These are phyloP conservation scores for Torymus texanus DNA, from an alignment of 2,888 invertebrate genomes.

Conservation along the genomic window DNA sequence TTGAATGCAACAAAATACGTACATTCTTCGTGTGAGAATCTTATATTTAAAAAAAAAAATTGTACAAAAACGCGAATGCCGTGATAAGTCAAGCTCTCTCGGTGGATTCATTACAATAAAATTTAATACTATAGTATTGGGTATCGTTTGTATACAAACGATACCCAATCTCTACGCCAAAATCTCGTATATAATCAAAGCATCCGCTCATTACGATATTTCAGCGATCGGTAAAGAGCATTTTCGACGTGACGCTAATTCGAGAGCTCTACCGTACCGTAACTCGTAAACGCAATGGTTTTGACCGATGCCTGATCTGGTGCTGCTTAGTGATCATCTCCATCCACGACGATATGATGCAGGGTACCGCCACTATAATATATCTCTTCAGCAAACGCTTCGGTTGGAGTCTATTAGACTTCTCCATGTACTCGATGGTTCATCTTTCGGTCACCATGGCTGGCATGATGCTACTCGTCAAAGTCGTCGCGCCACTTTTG, in stretches of 20 bases:
- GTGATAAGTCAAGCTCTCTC: too few species aligned
- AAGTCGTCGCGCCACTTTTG: conserved; percentile 72
- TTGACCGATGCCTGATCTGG: conserved; percentile 77
- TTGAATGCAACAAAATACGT: too few species aligned
- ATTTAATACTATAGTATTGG: too few species aligned
- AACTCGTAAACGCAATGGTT: conserved; percentile 77
- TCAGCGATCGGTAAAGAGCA: conserved; percentile 75
- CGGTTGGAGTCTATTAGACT: conserved; percentile 81
- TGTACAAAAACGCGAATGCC: too few species aligned
- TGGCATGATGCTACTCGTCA: conserved; percentile 79
- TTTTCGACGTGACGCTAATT: conserved; percentile 76
- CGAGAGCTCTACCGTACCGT: conserved; percentile 79
- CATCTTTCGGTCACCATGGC: conserved; percentile 77
- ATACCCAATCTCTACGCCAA: too few species aligned
- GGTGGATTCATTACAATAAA: too few species aligned
- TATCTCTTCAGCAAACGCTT: conserved; percentile 82
- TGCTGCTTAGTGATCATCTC: conserved; percentile 71
- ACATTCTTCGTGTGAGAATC: too few species aligned
- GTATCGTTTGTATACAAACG: too few species aligned
- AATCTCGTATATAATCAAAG: too few species aligned
- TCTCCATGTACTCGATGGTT: conserved; percentile 78
- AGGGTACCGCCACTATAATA: conserved; percentile 77
- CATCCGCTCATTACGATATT: conserved; percentile 42
- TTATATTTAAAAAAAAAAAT: too few species aligned
- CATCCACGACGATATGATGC: conserved; percentile 72